These are phyloP conservation scores for Cataglyphis altisquamis DNA, from an alignment of 2,888 invertebrate species.

Conservation along the genomic window DNA sequence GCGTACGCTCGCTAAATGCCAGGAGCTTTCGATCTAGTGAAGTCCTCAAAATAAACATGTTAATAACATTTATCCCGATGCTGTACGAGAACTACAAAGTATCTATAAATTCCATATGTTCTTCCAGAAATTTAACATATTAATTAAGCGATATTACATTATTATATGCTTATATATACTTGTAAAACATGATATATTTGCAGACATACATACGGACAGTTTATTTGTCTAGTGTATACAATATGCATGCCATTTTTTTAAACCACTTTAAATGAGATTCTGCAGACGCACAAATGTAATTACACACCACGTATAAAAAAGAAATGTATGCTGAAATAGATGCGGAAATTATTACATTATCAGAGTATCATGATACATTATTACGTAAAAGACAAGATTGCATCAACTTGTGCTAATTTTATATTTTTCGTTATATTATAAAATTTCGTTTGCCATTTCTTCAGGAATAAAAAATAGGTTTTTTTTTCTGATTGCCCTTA, in stretches of 20 bases:
- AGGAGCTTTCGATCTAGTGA: neutral
- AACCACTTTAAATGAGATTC: neutral
- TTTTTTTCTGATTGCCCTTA: too few relatives aligned
- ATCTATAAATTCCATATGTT: neutral
- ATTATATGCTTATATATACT: neutral
- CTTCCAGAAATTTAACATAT: neutral
- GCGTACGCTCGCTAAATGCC: neutral
- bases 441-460: neutral
- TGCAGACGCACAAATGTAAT: neutral
- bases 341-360: slow-evolving; percentile 13
- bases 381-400: neutral
- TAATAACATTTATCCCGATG: neutral
- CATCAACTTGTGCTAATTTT: neutral
- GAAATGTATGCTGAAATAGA: neutral
- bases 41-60: neutral
- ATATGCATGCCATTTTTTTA: neutral
- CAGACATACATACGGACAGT: neutral
- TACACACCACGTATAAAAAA: neutral
- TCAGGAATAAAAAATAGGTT: neutral
- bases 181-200: neutral
- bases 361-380: neutral
- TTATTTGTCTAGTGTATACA: neutral
- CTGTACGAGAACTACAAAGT: neutral
- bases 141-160: neutral
- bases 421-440: neutral